A percentile compares a stretch with the other conserved stretches of the same genome.
Evolutionary conservation across 2,113 vertebrate genomes (phyloP).

Genomic region (Sisor rabdophorus): DNA sequence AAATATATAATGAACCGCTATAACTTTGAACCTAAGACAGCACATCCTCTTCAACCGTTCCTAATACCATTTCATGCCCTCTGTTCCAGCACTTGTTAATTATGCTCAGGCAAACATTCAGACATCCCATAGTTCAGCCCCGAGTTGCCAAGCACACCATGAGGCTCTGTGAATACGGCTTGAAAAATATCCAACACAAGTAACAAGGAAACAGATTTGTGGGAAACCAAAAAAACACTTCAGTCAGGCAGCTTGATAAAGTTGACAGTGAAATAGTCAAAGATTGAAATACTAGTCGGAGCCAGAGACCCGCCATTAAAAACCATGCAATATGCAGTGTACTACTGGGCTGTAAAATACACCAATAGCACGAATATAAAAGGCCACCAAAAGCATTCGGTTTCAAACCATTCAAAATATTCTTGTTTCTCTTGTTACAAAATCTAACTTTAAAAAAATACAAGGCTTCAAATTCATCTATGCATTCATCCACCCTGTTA

Average conservation of each 20-base stretch:
- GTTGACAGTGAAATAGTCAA: not conserved
- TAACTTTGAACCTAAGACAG: slow-evolving; percentile 35
- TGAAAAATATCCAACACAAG: slow-evolving; percentile 49
- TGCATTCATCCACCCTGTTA: too few relatives aligned
- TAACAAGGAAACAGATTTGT: slow-evolving; percentile 41
- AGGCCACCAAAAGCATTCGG: not conserved
- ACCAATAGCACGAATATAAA: not conserved
- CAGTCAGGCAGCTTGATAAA: not conserved
- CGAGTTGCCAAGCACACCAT: slow-evolving; percentile 50
- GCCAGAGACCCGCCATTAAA: not conserved
- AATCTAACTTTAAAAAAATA: too few relatives aligned
- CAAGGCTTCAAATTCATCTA: too few relatives aligned
- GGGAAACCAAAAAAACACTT: not conserved
- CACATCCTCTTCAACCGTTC: slow-evolving; percentile 49
- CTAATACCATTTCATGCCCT: slow-evolving; percentile 53
- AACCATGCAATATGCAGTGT: not conserved
- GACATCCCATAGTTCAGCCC: slow-evolving; percentile 50
- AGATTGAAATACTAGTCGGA: not conserved
- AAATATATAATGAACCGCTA: not conserved
- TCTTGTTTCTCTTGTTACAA: too few relatives aligned
- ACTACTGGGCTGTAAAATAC: not conserved
- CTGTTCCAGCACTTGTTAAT: slow-evolving; percentile 56
- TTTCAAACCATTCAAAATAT: not conserved
- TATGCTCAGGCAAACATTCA: slow-evolving; percentile 58
- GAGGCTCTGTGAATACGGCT: slow-evolving; percentile 51